Evolutionary conservation across 1,140 invertebrate genomes (phyloP).

Genomic region (Trichogramma pretiosum): DNA sequence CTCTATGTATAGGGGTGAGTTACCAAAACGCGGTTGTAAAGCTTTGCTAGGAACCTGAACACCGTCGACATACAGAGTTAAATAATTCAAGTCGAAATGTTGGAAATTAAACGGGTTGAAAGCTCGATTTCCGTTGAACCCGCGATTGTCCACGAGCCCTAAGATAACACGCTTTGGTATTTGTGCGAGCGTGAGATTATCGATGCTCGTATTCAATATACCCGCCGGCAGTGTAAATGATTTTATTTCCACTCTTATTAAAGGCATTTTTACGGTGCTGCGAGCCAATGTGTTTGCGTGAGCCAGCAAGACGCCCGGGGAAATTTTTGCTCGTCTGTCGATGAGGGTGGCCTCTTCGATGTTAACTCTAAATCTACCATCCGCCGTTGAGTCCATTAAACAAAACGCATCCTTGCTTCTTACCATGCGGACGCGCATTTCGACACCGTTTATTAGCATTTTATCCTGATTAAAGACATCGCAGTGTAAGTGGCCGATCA

Average conservation of each 20-base stretch:
- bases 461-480: conserved; percentile 36
- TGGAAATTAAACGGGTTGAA: conserved; percentile 34
- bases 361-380: background rate
- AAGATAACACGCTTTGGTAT: conserved; percentile 25
- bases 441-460: background rate
- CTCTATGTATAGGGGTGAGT: background rate
- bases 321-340: background rate
- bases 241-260: background rate
- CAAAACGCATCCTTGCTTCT: too few relatives aligned
- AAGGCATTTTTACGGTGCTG: too few relatives aligned
- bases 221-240: conserved; percentile 21
- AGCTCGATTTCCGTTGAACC: conserved; percentile 30
- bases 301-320: background rate
- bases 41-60: too few relatives aligned
- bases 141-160: conserved; percentile 24
- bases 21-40: conserved; percentile 24
- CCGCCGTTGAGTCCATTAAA: background rate
- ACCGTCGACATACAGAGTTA: too few relatives aligned
- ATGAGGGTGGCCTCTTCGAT: background rate
- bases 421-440: background rate
- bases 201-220: conserved; percentile 26
- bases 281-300: conserved; percentile 35
- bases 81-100: too few relatives aligned
- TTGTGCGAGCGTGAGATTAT: conserved; percentile 30
- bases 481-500: too few relatives aligned